Conservation (phyloP, 1,140 invertebrate species). For the Musca vetustissima region DNA sequence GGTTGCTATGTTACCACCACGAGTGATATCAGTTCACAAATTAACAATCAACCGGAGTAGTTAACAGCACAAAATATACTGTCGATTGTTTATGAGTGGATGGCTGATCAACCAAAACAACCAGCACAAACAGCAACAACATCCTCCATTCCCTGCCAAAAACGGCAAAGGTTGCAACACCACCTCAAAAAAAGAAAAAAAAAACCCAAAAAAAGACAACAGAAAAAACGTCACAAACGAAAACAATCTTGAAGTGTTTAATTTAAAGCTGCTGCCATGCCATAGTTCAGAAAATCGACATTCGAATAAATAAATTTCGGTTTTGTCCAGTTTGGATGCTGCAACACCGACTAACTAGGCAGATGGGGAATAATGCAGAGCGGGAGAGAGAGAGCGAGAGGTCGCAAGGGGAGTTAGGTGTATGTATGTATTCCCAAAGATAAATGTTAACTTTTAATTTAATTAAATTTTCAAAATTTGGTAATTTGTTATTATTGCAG, state of each 20-base stretch:
- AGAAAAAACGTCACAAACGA: background rate
- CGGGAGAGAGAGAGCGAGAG: too few species aligned
- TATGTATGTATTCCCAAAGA: too few species aligned
- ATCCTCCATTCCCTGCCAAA: too few species aligned
- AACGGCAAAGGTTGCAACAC: too few species aligned
- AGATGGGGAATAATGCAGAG: too few species aligned
- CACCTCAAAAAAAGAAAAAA: too few species aligned
- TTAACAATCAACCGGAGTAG: slow-evolving; percentile 46
- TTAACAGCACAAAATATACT: slow-evolving; percentile 46
- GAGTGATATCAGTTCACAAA: slow-evolving; percentile 53
- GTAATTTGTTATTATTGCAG: slow-evolving; percentile 18
- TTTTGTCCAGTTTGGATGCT: background rate
- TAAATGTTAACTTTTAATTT: slow-evolving; percentile 17
- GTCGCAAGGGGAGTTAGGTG: too few species aligned
- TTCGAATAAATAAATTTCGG: slow-evolving; percentile 12
- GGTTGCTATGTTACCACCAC: slow-evolving; percentile 23
- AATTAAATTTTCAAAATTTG: slow-evolving; percentile 20
- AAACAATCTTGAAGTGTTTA: slow-evolving; percentile 16
- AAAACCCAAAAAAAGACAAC: background rate
- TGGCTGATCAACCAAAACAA: background rate
- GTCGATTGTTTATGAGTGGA: slow-evolving; percentile 48
- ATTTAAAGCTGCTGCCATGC: slow-evolving; percentile 16
- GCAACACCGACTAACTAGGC: too few species aligned
- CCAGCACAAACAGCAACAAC: too few species aligned
- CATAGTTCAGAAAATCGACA: slow-evolving; percentile 4